These are phyloP conservation scores for Rafetus swinhoei DNA, from an alignment of 2,113 vertebrate genomes.

Conservation along the genomic window DNA sequence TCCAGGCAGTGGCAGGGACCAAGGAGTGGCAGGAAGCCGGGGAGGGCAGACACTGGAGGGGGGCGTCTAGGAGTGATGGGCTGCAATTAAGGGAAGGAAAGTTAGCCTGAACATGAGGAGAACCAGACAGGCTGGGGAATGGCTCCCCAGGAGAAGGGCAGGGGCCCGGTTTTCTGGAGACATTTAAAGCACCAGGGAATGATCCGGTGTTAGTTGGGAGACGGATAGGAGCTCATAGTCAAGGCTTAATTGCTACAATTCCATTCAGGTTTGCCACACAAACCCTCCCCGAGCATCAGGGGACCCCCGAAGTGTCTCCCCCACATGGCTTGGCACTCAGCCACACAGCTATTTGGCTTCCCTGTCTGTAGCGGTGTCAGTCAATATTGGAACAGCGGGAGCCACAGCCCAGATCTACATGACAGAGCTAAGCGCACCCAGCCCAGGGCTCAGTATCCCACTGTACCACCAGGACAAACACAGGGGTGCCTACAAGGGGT, in stretches of 20 bases:
- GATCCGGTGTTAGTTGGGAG: not conserved
- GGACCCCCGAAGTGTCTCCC: not conserved
- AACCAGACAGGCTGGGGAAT: not conserved
- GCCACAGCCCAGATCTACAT: not conserved
- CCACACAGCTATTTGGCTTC: not conserved
- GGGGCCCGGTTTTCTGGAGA: not conserved
- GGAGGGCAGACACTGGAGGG: not conserved
- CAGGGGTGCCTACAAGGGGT: not conserved
- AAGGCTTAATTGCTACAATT: not conserved
- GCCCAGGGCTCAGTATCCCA: not conserved
- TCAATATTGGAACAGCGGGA: not conserved
- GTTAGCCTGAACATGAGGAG: not conserved
- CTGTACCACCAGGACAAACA: not conserved
- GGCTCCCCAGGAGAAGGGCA: too few relatives aligned
- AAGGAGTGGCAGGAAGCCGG: constrained; percentile 31
- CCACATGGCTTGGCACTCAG: not conserved
- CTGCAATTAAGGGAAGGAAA: not conserved
- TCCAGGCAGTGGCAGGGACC: not conserved
- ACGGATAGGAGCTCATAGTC: not conserved
- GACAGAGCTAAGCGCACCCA: not conserved
- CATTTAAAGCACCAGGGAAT: not conserved
- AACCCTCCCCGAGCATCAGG: not conserved
- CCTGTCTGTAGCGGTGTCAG: not conserved
- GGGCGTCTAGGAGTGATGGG: not conserved
- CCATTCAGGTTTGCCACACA: not conserved